Percentiles rank a stretch among this genome's conserved stretches.
phyloP scores from a whole-genome alignment of 1,140 invertebrate genomes.

The Anastrepha obliqua region DNA sequence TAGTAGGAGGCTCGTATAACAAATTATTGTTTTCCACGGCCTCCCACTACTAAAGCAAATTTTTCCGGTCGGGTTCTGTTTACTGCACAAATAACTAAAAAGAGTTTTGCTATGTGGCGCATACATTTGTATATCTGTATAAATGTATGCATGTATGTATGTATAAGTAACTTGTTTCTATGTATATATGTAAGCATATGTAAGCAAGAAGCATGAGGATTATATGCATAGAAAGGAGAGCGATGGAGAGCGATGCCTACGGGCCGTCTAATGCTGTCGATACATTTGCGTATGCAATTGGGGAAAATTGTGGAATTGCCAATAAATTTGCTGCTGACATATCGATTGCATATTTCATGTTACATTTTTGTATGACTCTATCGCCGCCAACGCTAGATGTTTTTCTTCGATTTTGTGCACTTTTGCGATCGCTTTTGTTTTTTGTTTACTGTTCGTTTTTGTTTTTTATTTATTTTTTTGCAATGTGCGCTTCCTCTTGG shows the following conservation, averaged over 20 bases:
- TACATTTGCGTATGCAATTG: slow-evolving; percentile 31
- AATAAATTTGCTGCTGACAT: slow-evolving; percentile 46
- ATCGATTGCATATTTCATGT: slow-evolving; percentile 46
- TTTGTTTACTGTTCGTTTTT: background rate
- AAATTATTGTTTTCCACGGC: no score
- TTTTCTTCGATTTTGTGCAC: background rate
- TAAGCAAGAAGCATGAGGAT: background rate
- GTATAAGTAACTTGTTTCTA: background rate
- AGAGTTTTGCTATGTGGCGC: background rate
- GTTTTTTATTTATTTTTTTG: background rate
- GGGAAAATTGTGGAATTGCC: slow-evolving; percentile 38
- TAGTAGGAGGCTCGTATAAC: no score
- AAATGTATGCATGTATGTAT: background rate
- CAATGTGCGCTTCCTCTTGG: background rate
- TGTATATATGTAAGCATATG: background rate
- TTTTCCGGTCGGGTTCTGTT: no score
- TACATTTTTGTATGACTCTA: slow-evolving; percentile 3
- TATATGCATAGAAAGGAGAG: background rate
- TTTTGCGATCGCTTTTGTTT: background rate
- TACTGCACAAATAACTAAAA: no score
- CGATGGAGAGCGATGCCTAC: slow-evolving; percentile 1
- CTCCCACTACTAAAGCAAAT: no score
- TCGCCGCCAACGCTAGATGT: background rate
- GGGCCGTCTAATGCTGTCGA: background rate
- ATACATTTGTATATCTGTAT: background rate